Evolutionary conservation across 2,888 invertebrate species (phyloP).

Genomic region (Lamellibrachia columna): DNA sequence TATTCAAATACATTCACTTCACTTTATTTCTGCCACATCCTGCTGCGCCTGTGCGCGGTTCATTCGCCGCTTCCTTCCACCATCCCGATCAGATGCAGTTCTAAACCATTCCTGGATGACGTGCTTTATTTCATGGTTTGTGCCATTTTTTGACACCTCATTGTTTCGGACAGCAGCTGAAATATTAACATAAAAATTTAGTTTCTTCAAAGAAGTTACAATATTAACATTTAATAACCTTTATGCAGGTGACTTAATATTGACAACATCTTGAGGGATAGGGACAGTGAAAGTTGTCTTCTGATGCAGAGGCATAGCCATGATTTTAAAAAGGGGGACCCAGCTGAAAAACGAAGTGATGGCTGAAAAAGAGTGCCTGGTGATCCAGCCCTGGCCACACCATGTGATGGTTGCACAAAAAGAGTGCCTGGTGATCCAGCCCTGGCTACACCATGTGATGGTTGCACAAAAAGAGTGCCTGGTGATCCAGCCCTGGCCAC

Average conservation of each 20-base stretch:
- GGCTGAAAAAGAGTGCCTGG: too few species aligned
- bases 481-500: too few species aligned
- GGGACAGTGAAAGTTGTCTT: not conserved
- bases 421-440: too few species aligned
- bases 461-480: too few species aligned
- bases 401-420: too few species aligned
- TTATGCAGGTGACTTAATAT: not conserved
- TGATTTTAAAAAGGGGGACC: not conserved
- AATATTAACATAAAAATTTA: not conserved
- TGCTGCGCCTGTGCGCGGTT: not conserved
- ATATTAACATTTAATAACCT: not conserved
- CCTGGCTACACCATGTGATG: too few species aligned
- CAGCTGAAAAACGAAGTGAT: not conserved
- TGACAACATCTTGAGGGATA: not conserved
- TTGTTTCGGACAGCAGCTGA: not conserved
- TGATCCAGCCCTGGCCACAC: too few species aligned
- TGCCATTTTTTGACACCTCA: not conserved
- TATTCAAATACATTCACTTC: not conserved
- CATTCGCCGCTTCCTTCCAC: not conserved
- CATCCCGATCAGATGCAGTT: not conserved
- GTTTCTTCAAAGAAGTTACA: not conserved
- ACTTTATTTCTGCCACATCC: not conserved
- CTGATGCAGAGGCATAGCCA: not conserved
- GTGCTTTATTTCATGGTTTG: not conserved
- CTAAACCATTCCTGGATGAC: not conserved